Evolutionary conservation across 2,888 invertebrate genomes (phyloP), one percentile per base, ranked within the genome.

Genomic region (Coremacera marginata): DNA sequence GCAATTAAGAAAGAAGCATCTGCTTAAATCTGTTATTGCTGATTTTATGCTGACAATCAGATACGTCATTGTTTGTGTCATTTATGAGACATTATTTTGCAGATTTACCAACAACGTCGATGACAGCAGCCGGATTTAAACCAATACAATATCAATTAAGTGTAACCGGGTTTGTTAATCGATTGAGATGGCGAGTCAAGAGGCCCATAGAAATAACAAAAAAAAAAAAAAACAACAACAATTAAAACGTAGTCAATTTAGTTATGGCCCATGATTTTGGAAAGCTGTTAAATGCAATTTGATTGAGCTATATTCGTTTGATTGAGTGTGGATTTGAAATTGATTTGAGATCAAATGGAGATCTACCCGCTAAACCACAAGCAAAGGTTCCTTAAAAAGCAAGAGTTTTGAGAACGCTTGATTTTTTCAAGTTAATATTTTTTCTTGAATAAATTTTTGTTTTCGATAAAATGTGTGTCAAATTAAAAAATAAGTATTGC

Each of bases 11-110:
- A 19, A 25, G 22, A n/a, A 22, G 79, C 85, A 85, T 84, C 84
- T 85, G 86, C 84, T 80, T 79, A 49, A 65, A 51, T 63, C 14
- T 55, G 44, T 27, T 34, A 44, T 80, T 78, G 75, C 55, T 77
- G 81, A 82, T 82, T 82, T 82, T 80, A 82, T 79, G 82, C 80
- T 79, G 80, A 77, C 83, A 81, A 83, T 83, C 84, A 83, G 82
- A 81, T 77, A 37, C 31, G 57, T 34, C 75, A 83, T 83, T 83
- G 82, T 82, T 31, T 44, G 31, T 49, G 51, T n/a, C 37, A 52
- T 27, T 27, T 16, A 16, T 27, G 14, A 70, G 49, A 14, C 19
- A 44, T 27, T 57, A 31, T 37, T 67, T 27, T 31, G 22, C 16
- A 34, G 25, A 22, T 14, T 74, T 65, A 55, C 55, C 51, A 22